These are phyloP conservation scores for Acipenser transmontanus DNA, from an alignment of 2,797 vertebrate genomes.

Conservation along the genomic window DNA sequence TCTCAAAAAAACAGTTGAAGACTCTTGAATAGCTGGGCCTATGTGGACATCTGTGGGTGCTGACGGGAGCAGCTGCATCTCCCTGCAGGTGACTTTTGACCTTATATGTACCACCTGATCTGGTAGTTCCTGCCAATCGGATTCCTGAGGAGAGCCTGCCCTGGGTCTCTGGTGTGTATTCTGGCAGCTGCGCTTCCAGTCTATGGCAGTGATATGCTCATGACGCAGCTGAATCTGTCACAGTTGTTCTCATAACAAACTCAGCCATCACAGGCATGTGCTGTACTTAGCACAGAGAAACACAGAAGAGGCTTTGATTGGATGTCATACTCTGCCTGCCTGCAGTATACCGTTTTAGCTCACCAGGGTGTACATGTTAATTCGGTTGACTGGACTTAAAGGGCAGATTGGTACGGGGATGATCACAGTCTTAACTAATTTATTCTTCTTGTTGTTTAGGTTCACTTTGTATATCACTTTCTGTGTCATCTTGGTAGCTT, in stretches of 20 bases:
- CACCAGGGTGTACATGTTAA: too few relatives aligned
- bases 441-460: too few relatives aligned
- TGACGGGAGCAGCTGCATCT: too few relatives aligned
- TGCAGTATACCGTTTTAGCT: too few relatives aligned
- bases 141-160: slow-evolving; percentile 39
- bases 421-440: too few relatives aligned
- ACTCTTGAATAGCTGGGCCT: background rate
- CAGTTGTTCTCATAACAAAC: slow-evolving; percentile 43
- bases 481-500: too few relatives aligned
- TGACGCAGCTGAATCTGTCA: slow-evolving; percentile 50
- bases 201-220: slow-evolving; percentile 10
- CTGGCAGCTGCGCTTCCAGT: slow-evolving; percentile 12
- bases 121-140: slow-evolving; percentile 16
- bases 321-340: slow-evolving; percentile 17
- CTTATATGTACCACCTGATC: slow-evolving; percentile 29
- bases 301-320: slow-evolving; percentile 27
- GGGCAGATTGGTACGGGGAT: too few relatives aligned
- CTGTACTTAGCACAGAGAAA: slow-evolving; percentile 21
- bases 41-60: too few relatives aligned
- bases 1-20: background rate
- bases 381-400: too few relatives aligned
- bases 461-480: too few relatives aligned
- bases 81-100: slow-evolving; percentile 33
- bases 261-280: slow-evolving; percentile 28
- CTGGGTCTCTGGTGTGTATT: slow-evolving; percentile 9